Conservation (phyloP, 1,140 invertebrate species). For the Apis florea region DNA sequence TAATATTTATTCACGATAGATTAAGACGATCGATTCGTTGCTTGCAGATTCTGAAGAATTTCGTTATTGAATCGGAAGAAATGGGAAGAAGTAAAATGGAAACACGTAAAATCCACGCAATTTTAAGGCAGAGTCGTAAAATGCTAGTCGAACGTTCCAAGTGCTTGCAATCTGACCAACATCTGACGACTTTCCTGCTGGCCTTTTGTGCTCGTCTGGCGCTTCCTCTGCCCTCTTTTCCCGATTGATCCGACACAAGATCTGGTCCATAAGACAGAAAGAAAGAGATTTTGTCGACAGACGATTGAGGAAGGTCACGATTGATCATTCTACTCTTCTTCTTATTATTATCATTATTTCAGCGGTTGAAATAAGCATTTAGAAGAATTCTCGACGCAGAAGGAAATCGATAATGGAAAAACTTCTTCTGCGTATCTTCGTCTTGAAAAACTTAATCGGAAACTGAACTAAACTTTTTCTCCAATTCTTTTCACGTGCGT, state of each 20-base stretch:
- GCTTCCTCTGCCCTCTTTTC: not conserved
- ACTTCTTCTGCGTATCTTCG: too few relatives aligned
- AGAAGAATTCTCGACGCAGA: too few relatives aligned
- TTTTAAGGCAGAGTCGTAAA: conserved; percentile 40
- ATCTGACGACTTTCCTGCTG: not conserved
- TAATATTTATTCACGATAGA: not conserved
- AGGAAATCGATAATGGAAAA: too few relatives aligned
- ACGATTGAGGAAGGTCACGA: too few relatives aligned
- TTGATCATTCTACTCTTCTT: too few relatives aligned
- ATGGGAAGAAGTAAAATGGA: not conserved
- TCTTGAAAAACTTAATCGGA: too few relatives aligned
- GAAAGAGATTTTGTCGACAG: not conserved
- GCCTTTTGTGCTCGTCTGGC: not conserved
- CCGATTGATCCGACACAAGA: not conserved
- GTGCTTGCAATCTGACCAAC: conserved; percentile 1
- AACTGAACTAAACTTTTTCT: not conserved
- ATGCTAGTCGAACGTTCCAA: conserved; percentile 50
- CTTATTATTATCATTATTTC: too few relatives aligned
- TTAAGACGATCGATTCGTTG: not conserved
- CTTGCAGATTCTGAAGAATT: too few relatives aligned
- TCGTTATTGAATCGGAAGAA: too few relatives aligned
- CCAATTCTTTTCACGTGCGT: not conserved
- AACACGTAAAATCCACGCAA: not conserved
- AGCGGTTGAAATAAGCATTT: too few relatives aligned
- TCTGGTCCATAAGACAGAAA: not conserved